Percentiles rank a stretch among this genome's conserved stretches.
phyloP scores from a whole-genome alignment of 1,140 invertebrate genomes.

The Araneus ventricosus region DNA sequence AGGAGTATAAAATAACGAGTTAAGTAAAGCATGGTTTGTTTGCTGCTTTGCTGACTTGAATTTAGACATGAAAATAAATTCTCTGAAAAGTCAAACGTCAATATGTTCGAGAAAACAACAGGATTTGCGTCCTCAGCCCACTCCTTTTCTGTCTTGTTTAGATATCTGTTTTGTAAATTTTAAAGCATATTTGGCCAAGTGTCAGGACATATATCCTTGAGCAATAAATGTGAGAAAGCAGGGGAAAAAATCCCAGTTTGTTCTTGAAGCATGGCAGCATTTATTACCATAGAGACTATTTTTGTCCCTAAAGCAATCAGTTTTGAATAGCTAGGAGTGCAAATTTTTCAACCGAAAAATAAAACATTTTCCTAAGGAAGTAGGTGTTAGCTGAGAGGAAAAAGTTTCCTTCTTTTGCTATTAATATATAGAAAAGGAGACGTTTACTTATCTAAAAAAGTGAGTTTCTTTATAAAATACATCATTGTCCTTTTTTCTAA shows the following conservation, averaged over 20 bases:
- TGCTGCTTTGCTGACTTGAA: not conserved
- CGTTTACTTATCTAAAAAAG: not conserved
- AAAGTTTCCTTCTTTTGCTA: not conserved
- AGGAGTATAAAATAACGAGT: not conserved
- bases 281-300: not conserved
- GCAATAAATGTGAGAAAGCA: not conserved
- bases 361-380: not conserved
- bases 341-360: not conserved
- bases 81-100: not conserved
- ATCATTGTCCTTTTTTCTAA: not conserved
- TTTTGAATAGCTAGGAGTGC: not conserved
- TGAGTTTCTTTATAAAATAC: not conserved
- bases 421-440: not conserved
- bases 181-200: not conserved
- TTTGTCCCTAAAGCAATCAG: not conserved
- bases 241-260: not conserved
- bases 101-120: not conserved
- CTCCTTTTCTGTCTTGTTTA: not conserved
- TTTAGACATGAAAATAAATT: not conserved
- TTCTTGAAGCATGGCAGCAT: not conserved
- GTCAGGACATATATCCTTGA: not conserved
- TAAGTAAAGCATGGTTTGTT: not conserved
- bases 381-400: not conserved
- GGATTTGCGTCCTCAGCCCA: not conserved
- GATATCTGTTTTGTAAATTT: not conserved